A percentile compares a stretch with the other conserved stretches of the same genome.
Conservation (phyloP, 92 coral and sea anemone genomes). For the Plumapathes pennacea region DNA sequence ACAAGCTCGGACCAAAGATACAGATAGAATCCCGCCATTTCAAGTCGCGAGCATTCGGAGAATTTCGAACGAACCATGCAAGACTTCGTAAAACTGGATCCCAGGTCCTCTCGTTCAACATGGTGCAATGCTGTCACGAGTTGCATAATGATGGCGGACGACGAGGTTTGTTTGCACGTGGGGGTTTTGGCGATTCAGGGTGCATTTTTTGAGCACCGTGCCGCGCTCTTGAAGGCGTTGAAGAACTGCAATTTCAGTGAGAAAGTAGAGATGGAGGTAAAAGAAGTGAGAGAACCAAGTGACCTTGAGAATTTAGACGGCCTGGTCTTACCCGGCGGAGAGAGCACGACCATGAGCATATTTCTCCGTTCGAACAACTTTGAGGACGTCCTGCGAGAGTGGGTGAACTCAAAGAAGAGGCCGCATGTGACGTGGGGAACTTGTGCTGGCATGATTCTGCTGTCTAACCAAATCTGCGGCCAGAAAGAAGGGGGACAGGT, state of each 20-base stretch:
- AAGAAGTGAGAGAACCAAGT: slow-evolving; percentile 67
- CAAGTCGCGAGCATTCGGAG: no score
- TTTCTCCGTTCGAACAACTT: slow-evolving; percentile 69
- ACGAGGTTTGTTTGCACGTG: slow-evolving; percentile 13
- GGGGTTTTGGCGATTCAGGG: slow-evolving; percentile 96
- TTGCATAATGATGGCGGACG: slow-evolving; percentile 29
- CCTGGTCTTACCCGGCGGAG: slow-evolving; percentile 91
- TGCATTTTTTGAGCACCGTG: slow-evolving; percentile 87
- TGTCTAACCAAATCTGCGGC: slow-evolving; percentile 77
- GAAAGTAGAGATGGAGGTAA: slow-evolving; percentile 55
- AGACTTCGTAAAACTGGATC: no score
- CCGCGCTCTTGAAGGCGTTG: slow-evolving; percentile 66
- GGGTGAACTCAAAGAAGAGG: slow-evolving; percentile 61
- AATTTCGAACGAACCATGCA: no score
- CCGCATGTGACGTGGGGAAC: slow-evolving; percentile 84
- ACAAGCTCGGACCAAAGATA: no score
- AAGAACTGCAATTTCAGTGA: slow-evolving; percentile 33
- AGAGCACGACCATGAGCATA: slow-evolving; percentile 81
- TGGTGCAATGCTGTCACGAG: not conserved
- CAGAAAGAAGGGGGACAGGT: slow-evolving; percentile 76
- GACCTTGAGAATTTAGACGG: slow-evolving; percentile 73
- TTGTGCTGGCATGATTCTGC: slow-evolving; percentile 87
- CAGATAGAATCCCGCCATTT: no score
- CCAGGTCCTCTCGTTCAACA: not conserved
- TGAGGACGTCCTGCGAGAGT: slow-evolving; percentile 57